Base-by-base conservation (phyloP, 2,888 invertebrate species). In the Agriopis marginaria region DNA sequence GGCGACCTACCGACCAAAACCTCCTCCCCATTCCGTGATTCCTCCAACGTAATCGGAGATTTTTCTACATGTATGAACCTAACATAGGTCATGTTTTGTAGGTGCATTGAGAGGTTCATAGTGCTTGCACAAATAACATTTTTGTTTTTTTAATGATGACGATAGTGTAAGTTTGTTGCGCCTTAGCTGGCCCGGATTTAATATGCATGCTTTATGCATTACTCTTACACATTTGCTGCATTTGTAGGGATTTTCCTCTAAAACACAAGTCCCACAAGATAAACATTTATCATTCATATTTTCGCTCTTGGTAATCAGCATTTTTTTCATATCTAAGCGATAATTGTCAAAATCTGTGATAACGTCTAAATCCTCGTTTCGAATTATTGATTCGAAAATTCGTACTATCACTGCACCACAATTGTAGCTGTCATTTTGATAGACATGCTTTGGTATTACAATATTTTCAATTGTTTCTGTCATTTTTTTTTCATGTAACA, bases 351-450 rank as follows among this genome's bases (percentile, higher is more conserved):
- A 58, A 58, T 58, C n/a, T 32, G 23, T 47, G n/a, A 3, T 2
- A 3, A 8, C 32, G 7, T 47, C 32, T 47, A 59, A 1, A n/a
- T 32, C 47, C 3, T 59, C 47, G 5, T 59, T 47, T 32, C 39
- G 45, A 8, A 47, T 32, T 3, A 59, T 32, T 0, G 32, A 12
- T 47, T 59, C n/a, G 11, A 59, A 59, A 12, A 47, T 59, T 6
- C n/a, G 17, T 7, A 59, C n/a, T 3, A 47, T 23, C 8, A 59
- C 59, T 47, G 59, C 47, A 12, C 59, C 59, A 23, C 59, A 59
- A n/a, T 59, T 59, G 23, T 59, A 59, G 17, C 47, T 47, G n/a
- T 59, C 59, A 1, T 23, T 32, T 39, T 47, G 47, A 2, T 23
- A 3, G 5, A 32, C n/a, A 47, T 59, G 56, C 9, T 58, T 10